Evolutionary conservation across 1,140 invertebrate genomes (phyloP).

Genomic region (Tigriopus japonicus): DNA sequence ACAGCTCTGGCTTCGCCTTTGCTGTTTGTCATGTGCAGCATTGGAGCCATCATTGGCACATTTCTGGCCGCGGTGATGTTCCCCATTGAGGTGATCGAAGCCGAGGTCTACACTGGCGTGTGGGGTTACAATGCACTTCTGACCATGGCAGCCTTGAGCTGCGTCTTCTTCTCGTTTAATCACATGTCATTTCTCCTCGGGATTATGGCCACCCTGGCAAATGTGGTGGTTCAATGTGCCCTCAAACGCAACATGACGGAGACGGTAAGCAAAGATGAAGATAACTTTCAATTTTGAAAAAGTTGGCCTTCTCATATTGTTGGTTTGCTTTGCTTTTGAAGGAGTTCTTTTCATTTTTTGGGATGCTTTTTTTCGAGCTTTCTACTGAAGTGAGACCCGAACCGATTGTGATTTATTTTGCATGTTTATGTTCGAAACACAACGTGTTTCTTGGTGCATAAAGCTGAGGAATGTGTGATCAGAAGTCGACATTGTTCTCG

Average conservation of each 20-base stretch:
- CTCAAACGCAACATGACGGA: neutral
- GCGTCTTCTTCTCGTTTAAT: neutral
- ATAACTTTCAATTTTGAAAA: too few relatives aligned
- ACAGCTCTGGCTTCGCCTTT: neutral
- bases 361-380: too few relatives aligned
- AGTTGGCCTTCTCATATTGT: too few relatives aligned
- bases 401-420: too few relatives aligned
- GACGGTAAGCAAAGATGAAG: too few relatives aligned
- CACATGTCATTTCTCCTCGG: neutral
- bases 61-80: neutral
- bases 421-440: too few relatives aligned
- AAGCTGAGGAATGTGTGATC: too few relatives aligned
- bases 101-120: neutral
- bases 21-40: neutral
- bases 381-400: too few relatives aligned
- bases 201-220: neutral
- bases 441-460: too few relatives aligned
- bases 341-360: too few relatives aligned
- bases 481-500: too few relatives aligned
- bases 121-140: neutral
- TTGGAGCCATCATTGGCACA: neutral
- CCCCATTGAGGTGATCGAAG: neutral
- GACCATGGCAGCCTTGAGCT: neutral
- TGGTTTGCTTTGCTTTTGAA: too few relatives aligned
- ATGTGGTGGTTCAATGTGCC: neutral